These are phyloP conservation scores for Poeciliopsis gracilis DNA, from an alignment of 2,797 vertebrate species.

Conservation along the genomic window DNA sequence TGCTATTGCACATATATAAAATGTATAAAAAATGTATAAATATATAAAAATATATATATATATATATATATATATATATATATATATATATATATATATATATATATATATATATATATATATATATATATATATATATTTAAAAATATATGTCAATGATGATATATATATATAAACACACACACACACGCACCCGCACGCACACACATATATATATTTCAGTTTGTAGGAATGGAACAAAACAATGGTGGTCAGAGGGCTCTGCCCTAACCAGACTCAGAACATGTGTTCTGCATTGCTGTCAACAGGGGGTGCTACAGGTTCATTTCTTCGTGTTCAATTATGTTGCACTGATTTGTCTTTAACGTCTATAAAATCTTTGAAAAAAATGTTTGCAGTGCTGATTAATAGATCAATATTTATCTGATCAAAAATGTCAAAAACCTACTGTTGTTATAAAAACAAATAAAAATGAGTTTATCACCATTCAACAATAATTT, in stretches of 20 bases:
- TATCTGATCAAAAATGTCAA: neutral
- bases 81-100: too few species aligned
- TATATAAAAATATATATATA: too few species aligned
- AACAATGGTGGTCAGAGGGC: neutral
- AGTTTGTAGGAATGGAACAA: too few species aligned
- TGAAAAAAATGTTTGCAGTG: neutral
- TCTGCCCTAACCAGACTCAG: neutral
- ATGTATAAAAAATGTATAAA: too few species aligned
- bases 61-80: too few species aligned
- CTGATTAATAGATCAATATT: neutral
- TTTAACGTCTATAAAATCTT: neutral
- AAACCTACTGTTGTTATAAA: neutral
- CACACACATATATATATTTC: too few species aligned
- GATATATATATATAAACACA: too few species aligned
- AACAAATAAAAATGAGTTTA: neutral
- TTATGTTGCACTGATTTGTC: neutral
- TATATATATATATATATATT: too few species aligned
- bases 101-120: too few species aligned
- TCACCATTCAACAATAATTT: neutral
- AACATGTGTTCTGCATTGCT: slow-evolving; percentile 17
- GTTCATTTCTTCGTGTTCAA: neutral
- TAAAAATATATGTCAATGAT: too few species aligned
- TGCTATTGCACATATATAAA: too few species aligned
- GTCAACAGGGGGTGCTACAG: slow-evolving; percentile 58
- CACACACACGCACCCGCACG: too few species aligned